Percentiles rank a stretch among this genome's conserved stretches.
Evolutionary conservation across 1,140 invertebrate genomes (phyloP).

Genomic region (Macrobrachium rosenbergii): DNA sequence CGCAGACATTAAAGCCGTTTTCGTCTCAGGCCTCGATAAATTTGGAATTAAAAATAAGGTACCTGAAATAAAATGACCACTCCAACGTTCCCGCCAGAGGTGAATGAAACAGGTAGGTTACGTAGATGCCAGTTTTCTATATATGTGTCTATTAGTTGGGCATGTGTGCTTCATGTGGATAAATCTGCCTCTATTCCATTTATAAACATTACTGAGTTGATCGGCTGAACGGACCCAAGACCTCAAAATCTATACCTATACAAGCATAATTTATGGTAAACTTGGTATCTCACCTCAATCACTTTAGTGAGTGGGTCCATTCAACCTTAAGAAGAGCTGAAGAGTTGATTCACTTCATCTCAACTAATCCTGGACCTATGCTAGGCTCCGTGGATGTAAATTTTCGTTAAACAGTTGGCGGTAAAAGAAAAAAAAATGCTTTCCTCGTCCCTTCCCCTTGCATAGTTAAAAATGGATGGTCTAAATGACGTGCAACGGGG

Average conservation of each 20-base stretch:
- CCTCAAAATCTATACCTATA: neutral
- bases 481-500: too few relatives aligned
- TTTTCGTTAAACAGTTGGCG: neutral
- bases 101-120: conserved; percentile 39
- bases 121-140: neutral
- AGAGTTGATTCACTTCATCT: conserved; percentile 42
- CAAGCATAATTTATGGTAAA: neutral
- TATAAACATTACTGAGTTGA: neutral
- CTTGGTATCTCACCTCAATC: conserved; percentile 19
- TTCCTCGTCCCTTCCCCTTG: too few relatives aligned
- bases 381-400: neutral
- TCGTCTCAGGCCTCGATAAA: neutral
- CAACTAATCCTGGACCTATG: neutral
- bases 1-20: neutral
- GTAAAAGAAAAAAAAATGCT: too few relatives aligned
- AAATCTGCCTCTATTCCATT: neutral
- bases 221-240: neutral
- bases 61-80: conserved; percentile 16
- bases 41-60: neutral
- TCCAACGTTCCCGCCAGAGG: conserved; percentile 26
- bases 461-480: too few relatives aligned
- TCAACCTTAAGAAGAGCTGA: conserved; percentile 10
- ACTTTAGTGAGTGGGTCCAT: conserved; percentile 38
- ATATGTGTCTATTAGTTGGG: neutral
- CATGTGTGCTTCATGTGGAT: neutral